Conservation (phyloP, 2,797 vertebrate species). For the Zenarchopterus dispar region DNA sequence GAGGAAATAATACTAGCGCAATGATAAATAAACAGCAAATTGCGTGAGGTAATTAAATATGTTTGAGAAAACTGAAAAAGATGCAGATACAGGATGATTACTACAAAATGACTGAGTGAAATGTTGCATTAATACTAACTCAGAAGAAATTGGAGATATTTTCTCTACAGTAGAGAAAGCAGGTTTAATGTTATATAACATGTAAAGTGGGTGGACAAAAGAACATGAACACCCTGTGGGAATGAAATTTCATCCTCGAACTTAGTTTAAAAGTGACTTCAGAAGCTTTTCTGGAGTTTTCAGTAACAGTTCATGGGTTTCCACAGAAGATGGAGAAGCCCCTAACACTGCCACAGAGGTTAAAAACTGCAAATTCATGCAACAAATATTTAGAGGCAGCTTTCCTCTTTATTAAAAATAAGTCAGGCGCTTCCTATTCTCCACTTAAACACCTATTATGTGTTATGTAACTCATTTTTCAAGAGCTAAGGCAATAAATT, state of each 20-base stretch:
- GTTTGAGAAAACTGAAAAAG: constrained; percentile 12
- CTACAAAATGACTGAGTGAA: constrained; percentile 2
- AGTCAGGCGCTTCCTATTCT: constrained; percentile 22
- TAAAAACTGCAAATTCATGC: neutral
- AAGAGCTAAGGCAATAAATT: constrained; percentile 16
- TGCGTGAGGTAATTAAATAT: neutral
- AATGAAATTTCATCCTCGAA: constrained; percentile 7
- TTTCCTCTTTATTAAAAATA: constrained; percentile 8
- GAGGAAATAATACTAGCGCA: neutral
- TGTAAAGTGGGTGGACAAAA: constrained; percentile 4
- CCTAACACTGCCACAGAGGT: neutral
- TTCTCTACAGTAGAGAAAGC: neutral
- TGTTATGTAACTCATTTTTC: constrained; percentile 28
- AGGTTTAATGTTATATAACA: constrained; percentile 11
- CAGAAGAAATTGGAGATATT: neutral
- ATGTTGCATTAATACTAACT: neutral
- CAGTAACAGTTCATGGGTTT: neutral
- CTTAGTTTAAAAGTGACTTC: neutral
- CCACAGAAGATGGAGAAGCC: neutral
- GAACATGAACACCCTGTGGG: constrained; percentile 1
- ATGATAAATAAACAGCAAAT: constrained; percentile 4
- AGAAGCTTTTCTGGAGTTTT: neutral
- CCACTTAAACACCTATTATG: constrained; percentile 19
- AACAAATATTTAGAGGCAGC: neutral
- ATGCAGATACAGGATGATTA: neutral